Conservation (phyloP, 2,888 invertebrate species). For the Dryobotodes eremita region DNA sequence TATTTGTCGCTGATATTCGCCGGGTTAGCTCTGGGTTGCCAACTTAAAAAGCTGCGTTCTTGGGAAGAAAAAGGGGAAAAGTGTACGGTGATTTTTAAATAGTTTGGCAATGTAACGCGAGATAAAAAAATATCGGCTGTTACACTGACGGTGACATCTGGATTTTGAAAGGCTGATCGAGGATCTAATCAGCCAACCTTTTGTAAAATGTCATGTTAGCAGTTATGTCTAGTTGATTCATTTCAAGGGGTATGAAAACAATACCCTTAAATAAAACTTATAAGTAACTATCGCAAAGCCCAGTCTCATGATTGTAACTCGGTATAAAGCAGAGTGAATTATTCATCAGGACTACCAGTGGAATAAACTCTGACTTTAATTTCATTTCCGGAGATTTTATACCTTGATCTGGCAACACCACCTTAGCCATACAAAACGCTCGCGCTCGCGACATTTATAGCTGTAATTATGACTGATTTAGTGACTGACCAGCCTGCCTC, state of each 20-base stretch:
- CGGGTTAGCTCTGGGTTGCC: slow-evolving; percentile 50
- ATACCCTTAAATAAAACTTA: no score
- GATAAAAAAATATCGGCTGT: neutral
- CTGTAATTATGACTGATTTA: slow-evolving; percentile 76
- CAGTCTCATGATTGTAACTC: no score
- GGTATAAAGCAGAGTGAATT: neutral
- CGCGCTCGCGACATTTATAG: slow-evolving; percentile 67
- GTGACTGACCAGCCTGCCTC: slow-evolving; percentile 62
- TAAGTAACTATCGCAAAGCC: no score
- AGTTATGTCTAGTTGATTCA: no score
- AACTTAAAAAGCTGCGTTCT: neutral
- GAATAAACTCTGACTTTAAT: neutral
- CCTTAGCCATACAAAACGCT: slow-evolving; percentile 54
- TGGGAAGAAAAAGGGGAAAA: neutral
- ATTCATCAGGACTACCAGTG: neutral
- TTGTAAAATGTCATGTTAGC: no score
- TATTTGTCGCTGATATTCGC: slow-evolving; percentile 66
- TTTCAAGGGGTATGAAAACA: no score
- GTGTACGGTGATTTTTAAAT: neutral
- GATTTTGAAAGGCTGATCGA: no score
- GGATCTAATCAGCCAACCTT: no score
- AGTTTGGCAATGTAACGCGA: no score
- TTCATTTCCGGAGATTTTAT: neutral
- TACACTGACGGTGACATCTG: no score
- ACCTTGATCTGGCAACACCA: slow-evolving; percentile 41